phyloP scores from a whole-genome alignment of 1,140 invertebrate species.

The Sesamia nonagrioides region DNA sequence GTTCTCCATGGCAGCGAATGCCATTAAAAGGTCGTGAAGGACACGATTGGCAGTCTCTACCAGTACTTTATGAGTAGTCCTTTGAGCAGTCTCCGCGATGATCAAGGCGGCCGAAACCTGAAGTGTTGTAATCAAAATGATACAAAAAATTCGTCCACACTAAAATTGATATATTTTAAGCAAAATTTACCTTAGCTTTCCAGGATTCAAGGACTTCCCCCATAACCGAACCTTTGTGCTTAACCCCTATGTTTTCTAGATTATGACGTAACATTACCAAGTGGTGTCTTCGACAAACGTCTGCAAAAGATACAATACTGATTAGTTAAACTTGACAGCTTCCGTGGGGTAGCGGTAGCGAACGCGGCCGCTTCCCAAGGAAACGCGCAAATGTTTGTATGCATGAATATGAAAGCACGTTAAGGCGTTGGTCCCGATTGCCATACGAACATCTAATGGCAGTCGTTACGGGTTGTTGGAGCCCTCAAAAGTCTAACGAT shows the following conservation, averaged over 20 bases:
- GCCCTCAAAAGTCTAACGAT: too few relatives aligned
- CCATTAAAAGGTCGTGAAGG: constrained; percentile 62
- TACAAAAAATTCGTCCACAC: background rate
- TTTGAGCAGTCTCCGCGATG: constrained; percentile 60
- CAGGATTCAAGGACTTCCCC: constrained; percentile 66
- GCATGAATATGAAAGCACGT: too few relatives aligned
- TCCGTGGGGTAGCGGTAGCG: too few relatives aligned
- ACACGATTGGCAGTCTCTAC: constrained; percentile 57
- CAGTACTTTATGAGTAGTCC: constrained; percentile 57
- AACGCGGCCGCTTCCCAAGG: too few relatives aligned
- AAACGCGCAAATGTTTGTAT: background rate
- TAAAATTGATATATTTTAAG: too few relatives aligned
- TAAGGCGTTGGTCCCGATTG: too few relatives aligned
- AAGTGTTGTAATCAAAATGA: background rate
- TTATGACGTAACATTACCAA: constrained; percentile 63
- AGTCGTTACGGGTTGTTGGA: too few relatives aligned
- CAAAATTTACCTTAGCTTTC: constrained; percentile 69
- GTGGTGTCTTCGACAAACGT: constrained; percentile 74
- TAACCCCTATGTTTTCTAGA: constrained; percentile 59
- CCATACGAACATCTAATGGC: too few relatives aligned
- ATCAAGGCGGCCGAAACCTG: constrained; percentile 59
- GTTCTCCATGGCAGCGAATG: constrained; percentile 62
- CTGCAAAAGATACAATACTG: constrained; percentile 50
- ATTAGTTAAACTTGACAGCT: too few relatives aligned
- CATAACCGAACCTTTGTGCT: constrained; percentile 63